These are phyloP conservation scores for Pantala flavescens DNA, from an alignment of 1,140 invertebrate genomes.

Conservation along the genomic window DNA sequence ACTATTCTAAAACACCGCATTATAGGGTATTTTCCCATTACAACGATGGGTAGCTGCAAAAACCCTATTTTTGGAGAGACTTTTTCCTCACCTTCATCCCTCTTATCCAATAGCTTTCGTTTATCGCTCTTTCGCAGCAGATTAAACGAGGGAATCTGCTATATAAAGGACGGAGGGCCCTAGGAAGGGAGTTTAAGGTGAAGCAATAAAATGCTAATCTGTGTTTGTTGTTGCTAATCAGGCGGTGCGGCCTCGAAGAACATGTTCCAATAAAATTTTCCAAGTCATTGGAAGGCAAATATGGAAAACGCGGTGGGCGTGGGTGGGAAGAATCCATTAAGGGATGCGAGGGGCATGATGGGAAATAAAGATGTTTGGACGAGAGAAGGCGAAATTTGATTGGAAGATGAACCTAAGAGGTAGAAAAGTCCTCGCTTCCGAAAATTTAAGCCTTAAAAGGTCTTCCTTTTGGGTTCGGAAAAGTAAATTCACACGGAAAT, in stretches of 20 bases:
- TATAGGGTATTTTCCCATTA: no score
- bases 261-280: constrained; percentile 26
- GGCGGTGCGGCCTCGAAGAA: constrained; percentile 26
- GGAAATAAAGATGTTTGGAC: not conserved
- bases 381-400: not conserved
- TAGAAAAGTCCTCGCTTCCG: no score
- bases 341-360: not conserved
- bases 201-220: constrained; percentile 49
- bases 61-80: no score
- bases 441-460: no score
- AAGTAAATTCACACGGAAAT: no score
- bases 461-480: no score
- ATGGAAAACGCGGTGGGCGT: constrained; percentile 13
- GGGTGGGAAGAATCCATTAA: not conserved
- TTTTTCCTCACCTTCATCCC: not conserved
- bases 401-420: no score
- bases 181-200: constrained; percentile 28
- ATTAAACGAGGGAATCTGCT: constrained; percentile 24
- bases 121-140: no score
- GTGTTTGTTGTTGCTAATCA: constrained; percentile 46
- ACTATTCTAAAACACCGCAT: no score
- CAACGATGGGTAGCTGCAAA: no score
- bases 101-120: no score
- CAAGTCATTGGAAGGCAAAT: constrained; percentile 24
- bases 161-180: constrained; percentile 18